These are phyloP conservation scores for Lordiphosa mommai DNA, from an alignment of 1,140 invertebrate genomes.

Conservation along the genomic window DNA sequence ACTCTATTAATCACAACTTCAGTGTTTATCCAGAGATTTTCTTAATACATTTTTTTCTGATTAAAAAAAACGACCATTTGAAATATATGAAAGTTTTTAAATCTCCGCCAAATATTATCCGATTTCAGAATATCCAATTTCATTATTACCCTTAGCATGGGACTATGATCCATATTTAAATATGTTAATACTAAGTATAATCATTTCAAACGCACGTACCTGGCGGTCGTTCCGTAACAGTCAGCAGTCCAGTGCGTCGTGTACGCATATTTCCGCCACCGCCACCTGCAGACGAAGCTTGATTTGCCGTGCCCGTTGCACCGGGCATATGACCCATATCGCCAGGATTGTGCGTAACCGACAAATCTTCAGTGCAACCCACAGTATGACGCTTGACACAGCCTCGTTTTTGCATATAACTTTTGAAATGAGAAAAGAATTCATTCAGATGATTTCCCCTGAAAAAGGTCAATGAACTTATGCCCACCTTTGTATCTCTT, in stretches of 20 bases:
- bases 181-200: too few relatives aligned
- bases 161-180: too few relatives aligned
- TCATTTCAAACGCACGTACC: too few relatives aligned
- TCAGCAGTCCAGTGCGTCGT: slow-evolving; percentile 88
- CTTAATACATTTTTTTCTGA: too few relatives aligned
- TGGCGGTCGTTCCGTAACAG: slow-evolving; percentile 92
- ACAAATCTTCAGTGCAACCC: slow-evolving; percentile 77
- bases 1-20: too few relatives aligned
- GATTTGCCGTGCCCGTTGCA: slow-evolving; percentile 34
- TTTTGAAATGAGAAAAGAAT: slow-evolving; percentile 53
- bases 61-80: too few relatives aligned
- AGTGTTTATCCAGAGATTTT: too few relatives aligned
- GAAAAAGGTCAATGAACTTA: not conserved
- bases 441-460: not conserved
- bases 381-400: slow-evolving; percentile 84
- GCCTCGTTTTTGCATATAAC: slow-evolving; percentile 88
- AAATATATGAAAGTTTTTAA: too few relatives aligned
- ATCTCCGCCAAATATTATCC: too few relatives aligned
- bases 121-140: too few relatives aligned
- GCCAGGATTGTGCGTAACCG: slow-evolving; percentile 78
- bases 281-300: slow-evolving; percentile 34
- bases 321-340: slow-evolving; percentile 72
- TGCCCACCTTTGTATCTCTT: slow-evolving; percentile 72
- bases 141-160: too few relatives aligned
- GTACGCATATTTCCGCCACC: slow-evolving; percentile 82